These are phyloP conservation scores for Anas platyrhynchos DNA, from an alignment of 2,113 vertebrate species.

Conservation along the genomic window DNA sequence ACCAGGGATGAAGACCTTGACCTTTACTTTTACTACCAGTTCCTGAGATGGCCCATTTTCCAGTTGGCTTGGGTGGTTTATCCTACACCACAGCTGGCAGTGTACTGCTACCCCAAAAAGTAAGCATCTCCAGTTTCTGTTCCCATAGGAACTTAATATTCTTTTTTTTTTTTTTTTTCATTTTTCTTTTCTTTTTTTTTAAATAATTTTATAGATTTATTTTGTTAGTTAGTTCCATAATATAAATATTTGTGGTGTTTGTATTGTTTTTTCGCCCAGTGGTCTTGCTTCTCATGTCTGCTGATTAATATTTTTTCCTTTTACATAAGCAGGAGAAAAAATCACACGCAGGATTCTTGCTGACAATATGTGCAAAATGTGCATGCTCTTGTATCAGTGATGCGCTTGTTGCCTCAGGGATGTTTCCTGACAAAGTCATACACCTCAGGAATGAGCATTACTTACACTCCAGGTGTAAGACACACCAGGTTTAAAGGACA, in stretches of 20 bases:
- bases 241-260: not conserved
- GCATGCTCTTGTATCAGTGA: rapidly evolving
- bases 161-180: no score
- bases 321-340: not conserved
- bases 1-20: not conserved
- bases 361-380: not conserved
- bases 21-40: not conserved
- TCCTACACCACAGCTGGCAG: not conserved
- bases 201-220: no score
- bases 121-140: not conserved
- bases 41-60: not conserved
- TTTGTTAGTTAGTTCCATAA: not conserved
- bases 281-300: not conserved
- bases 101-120: not conserved
- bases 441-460: not conserved
- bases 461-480: not conserved
- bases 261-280: rapidly evolving
- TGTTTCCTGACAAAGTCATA: not conserved
- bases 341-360: not conserved
- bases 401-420: not conserved
- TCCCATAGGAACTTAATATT: not conserved
- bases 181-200: no score
- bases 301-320: rapidly evolving
- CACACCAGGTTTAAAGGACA: not conserved
- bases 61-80: not conserved